Evolutionary conservation across 1,140 invertebrate species (phyloP).

Genomic region (Drusus annulatus): DNA sequence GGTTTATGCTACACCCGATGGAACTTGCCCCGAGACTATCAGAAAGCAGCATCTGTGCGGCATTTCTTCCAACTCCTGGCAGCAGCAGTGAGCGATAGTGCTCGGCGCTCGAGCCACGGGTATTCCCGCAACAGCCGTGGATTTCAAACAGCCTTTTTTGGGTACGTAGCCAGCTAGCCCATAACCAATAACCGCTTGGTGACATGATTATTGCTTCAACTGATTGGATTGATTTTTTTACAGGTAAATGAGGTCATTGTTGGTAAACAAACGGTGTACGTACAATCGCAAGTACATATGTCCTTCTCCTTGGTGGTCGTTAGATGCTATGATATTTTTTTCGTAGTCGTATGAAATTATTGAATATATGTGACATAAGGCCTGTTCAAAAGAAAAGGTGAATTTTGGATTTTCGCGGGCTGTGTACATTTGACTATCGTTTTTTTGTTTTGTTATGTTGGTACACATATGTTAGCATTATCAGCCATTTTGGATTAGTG

Average conservation of each 20-base stretch:
- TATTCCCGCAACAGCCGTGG: slow-evolving; percentile 27
- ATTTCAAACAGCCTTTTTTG: slow-evolving; percentile 40
- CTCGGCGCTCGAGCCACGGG: neutral
- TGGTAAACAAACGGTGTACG: neutral
- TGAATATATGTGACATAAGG: no score
- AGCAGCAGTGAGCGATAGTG: neutral
- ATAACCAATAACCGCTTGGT: neutral
- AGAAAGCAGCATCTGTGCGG: neutral
- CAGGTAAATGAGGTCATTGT: neutral
- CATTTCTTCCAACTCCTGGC: neutral
- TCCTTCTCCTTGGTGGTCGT: neutral
- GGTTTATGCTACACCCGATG: neutral
- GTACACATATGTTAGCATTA: no score
- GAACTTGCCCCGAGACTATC: neutral
- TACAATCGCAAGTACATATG: neutral
- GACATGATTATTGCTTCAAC: neutral
- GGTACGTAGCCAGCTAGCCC: slow-evolving; percentile 2
- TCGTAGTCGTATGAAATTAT: no score
- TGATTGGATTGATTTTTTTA: neutral
- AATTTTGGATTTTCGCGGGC: no score
- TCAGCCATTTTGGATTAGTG: no score
- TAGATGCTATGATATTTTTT: neutral
- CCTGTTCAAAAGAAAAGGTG: no score
- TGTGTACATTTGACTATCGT: no score
- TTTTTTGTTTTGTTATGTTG: no score